phyloP scores from a whole-genome alignment of 2,113 vertebrate species.

The Hippocampus comes region DNA sequence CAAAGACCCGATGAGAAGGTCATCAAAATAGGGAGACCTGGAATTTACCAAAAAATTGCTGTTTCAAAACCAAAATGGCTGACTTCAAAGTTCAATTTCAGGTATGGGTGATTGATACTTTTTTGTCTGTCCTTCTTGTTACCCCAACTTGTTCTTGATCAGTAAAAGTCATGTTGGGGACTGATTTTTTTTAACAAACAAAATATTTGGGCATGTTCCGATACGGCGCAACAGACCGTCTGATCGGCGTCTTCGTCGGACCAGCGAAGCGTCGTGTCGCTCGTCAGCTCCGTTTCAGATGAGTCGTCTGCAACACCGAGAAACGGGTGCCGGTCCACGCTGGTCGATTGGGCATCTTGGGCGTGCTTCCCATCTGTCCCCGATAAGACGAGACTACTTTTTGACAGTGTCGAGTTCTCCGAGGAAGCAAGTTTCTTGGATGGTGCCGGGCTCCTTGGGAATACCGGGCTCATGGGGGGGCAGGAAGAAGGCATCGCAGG shows the following conservation, averaged over 20 bases:
- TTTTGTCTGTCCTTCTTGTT: too few relatives aligned
- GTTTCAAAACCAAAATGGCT: too few relatives aligned
- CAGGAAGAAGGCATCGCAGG: slow-evolving; percentile 7
- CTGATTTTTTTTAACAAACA: too few relatives aligned
- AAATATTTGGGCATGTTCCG: not conserved
- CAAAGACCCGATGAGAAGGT: too few relatives aligned
- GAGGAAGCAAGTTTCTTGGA: not conserved
- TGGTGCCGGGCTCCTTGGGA: slow-evolving; percentile 25
- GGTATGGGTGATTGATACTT: too few relatives aligned
- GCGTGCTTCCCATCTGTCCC: not conserved
- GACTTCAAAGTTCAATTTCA: too few relatives aligned
- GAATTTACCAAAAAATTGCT: too few relatives aligned
- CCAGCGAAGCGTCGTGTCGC: slow-evolving; percentile 56
- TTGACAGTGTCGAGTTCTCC: not conserved
- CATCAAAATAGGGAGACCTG: too few relatives aligned
- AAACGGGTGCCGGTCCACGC: fast-evolving
- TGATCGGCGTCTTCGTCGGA: slow-evolving; percentile 54
- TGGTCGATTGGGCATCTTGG: not conserved
- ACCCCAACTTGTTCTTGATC: too few relatives aligned
- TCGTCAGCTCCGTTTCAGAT: not conserved
- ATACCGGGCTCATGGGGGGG: slow-evolving; percentile 17
- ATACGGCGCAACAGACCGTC: slow-evolving; percentile 27
- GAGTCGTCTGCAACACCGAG: slow-evolving; percentile 7
- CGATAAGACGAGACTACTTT: not conserved
- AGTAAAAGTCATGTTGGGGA: too few relatives aligned